A percentile compares a stretch with the other conserved stretches of the same genome.
Evolutionary conservation across 1,140 invertebrate genomes (phyloP).

Genomic region (Euwallacea fornicatus): DNA sequence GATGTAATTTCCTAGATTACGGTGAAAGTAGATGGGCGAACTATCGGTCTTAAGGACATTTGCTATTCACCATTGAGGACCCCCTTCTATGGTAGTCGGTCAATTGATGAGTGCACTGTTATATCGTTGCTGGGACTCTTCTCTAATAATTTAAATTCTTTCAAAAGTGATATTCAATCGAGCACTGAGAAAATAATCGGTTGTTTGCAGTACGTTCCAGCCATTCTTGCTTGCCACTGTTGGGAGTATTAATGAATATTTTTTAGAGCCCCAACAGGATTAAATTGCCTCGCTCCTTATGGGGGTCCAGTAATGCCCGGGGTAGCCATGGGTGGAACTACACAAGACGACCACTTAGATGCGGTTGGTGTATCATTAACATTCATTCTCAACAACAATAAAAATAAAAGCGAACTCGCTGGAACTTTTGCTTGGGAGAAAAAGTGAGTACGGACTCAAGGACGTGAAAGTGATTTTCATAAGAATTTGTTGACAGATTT

Average conservation of each 20-base stretch:
- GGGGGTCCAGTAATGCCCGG: conserved; percentile 85
- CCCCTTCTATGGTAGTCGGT: conserved; percentile 61
- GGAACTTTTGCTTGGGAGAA: conserved; percentile 77
- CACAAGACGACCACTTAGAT: conserved; percentile 55
- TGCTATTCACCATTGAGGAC: conserved; percentile 80
- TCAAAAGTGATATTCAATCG: conserved; percentile 53
- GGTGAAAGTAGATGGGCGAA: conserved; percentile 46
- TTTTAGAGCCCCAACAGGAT: conserved; percentile 62
- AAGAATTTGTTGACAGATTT: conserved; percentile 58
- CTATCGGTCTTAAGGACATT: conserved; percentile 67
- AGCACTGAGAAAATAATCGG: conserved; percentile 55
- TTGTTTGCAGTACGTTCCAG: conserved; percentile 45
- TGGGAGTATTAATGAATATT: conserved; percentile 43
- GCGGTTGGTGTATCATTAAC: conserved; percentile 74
- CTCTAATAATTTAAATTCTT: conserved; percentile 61
- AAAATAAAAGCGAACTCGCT: conserved; percentile 54
- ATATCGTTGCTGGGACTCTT: conserved; percentile 83
- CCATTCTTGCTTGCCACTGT: not conserved
- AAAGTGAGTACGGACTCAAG: conserved; percentile 27
- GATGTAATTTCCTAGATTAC: conserved; percentile 35
- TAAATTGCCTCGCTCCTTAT: conserved; percentile 75
- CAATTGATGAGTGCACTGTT: conserved; percentile 70
- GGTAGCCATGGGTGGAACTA: conserved; percentile 72
- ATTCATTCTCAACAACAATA: conserved; percentile 72
- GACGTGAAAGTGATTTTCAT: not conserved